Evolutionary conservation across 2,888 invertebrate genomes (phyloP).

Genomic region (Ochropleura plecta): DNA sequence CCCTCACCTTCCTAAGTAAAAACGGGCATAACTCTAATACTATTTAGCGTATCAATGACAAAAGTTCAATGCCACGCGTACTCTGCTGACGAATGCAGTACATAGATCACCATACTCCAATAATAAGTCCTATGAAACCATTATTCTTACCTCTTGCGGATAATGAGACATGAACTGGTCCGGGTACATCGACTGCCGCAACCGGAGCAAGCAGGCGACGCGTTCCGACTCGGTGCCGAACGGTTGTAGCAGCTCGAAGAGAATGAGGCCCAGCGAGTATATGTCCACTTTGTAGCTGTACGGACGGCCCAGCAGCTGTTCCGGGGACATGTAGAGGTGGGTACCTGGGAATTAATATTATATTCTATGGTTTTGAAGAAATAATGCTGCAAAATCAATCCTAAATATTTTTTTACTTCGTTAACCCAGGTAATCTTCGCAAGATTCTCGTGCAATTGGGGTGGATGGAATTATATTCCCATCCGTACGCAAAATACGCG

Average conservation of each 20-base stretch:
- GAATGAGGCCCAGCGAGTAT: constrained; percentile 97
- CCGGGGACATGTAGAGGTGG: constrained; percentile 99
- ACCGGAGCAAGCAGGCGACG: constrained; percentile 91
- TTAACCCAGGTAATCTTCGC: too few species aligned
- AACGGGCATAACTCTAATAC: too few species aligned
- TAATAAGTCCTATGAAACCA: background rate
- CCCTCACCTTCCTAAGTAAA: too few species aligned
- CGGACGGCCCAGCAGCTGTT: constrained; percentile 94
- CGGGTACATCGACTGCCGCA: constrained; percentile 93
- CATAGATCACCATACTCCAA: background rate
- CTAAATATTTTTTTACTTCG: too few species aligned
- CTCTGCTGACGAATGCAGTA: too few species aligned
- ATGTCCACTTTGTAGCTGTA: constrained; percentile 98
- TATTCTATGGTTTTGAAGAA: too few species aligned
- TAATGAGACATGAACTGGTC: constrained; percentile 91
- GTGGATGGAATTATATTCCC: too few species aligned
- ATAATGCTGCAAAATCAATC: background rate
- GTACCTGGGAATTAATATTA: constrained; percentile 92
- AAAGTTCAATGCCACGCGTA: too few species aligned
- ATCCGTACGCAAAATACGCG: too few species aligned
- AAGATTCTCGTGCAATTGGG: too few species aligned
- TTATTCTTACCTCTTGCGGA: constrained; percentile 92
- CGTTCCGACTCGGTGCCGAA: constrained; percentile 98
- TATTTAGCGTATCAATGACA: too few species aligned
- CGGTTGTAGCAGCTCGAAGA: constrained; percentile 97